Evolutionary conservation across 2,113 vertebrate species (phyloP).

Genomic region (Dipodomys merriami): DNA sequence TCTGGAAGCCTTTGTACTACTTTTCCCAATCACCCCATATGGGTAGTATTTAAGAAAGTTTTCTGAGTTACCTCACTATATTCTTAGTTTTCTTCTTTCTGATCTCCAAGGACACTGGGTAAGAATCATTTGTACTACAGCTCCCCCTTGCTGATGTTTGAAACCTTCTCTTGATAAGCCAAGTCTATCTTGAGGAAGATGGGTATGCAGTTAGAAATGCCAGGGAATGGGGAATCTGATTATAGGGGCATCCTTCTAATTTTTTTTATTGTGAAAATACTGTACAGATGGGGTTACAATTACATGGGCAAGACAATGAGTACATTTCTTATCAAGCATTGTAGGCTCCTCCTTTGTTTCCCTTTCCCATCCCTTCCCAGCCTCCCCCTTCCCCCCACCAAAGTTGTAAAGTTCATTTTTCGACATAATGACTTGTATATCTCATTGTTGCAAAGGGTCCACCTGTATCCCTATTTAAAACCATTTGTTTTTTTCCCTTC

Average conservation of each 20-base stretch:
- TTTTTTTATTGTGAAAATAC: neutral
- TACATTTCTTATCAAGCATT: too few species aligned
- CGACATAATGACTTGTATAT: too few species aligned
- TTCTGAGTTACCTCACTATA: neutral
- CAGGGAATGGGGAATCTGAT: neutral
- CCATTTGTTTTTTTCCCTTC: too few species aligned
- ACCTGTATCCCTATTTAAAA: too few species aligned
- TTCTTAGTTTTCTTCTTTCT: neutral
- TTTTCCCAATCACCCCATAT: neutral
- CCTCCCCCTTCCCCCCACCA: too few species aligned
- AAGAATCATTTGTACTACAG: neutral
- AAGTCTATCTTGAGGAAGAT: neutral
- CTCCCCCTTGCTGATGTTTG: neutral
- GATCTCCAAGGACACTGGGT: neutral
- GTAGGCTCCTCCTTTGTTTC: too few species aligned
- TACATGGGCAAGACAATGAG: too few species aligned
- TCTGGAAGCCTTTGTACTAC: neutral
- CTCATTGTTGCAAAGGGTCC: too few species aligned
- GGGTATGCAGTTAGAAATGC: neutral
- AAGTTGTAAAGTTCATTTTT: too few species aligned
- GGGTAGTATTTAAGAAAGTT: constrained; percentile 8
- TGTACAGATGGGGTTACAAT: too few species aligned
- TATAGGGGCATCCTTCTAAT: neutral
- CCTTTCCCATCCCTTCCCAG: too few species aligned
- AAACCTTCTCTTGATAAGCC: neutral